Base-by-base conservation (phyloP, 2,113 vertebrate species). In the Triplophysa tibetana region DNA sequence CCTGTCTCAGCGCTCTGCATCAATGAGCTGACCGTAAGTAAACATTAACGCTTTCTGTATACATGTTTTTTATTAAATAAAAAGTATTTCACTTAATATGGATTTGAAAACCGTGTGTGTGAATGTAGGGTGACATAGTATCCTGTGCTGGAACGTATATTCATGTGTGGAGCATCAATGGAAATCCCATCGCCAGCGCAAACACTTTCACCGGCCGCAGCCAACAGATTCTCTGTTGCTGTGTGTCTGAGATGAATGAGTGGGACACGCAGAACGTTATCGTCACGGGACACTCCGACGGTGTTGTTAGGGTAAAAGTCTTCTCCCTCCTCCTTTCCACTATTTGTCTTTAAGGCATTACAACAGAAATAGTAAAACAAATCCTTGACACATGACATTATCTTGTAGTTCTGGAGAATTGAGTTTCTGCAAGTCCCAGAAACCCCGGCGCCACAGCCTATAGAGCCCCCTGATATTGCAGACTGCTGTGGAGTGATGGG, bases 181-280 rank as follows among this genome's bases (percentile, higher is more conserved):
- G 98, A 81, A 98, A 94, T 86, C 98, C 98, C 0, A 89, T 98
- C 0, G 94, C 97, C 83, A 99, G 97, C 1, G 96, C 96, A 1
- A 99, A 98, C 92, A 98, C 98, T 0, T 99, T 98, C 91, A 98
- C 97, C 0, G 98, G 98, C 1, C 91, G 96, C 81, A 98, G 96
- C 86, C 98, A 99, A 89, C 96, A 97, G 74, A 99, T 99, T 29
- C 82, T 96, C 75, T 99, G 97, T 89, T 98, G 97, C 88, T 98
- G 97, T 70, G 92, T 99, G 84, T 99, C 97, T 0, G 98, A 99
- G 91, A 99, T 98, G 97, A 98, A 98, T 0, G 98, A 99, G 77
- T 99, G 98, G 98, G 97, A 99, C 88, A 98, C 96, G 0, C 98
- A 99, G 92, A 99, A 99, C 0, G 98, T 99, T 87, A 96, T 98